Conservation (phyloP, 1,140 invertebrate species). For the Dryas iulia region DNA sequence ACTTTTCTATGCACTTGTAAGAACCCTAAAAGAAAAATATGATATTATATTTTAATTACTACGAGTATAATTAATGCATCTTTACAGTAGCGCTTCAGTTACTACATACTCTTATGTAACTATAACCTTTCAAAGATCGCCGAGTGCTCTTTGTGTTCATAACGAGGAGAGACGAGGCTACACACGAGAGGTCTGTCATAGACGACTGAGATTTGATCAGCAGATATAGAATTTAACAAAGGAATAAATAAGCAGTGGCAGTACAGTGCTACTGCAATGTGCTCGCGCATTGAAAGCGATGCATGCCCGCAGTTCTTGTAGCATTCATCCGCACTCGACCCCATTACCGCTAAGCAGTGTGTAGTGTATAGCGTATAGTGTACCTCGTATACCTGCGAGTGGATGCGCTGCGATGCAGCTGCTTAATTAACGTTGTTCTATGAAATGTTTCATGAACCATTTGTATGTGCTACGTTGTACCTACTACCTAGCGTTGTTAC, state of each 20-base stretch:
- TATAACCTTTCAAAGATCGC: not conserved
- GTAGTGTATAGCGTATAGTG: not conserved
- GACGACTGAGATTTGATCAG: not conserved
- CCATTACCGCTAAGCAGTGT: not conserved
- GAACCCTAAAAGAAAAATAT: no score
- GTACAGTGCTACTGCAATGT: not conserved
- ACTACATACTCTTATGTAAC: not conserved
- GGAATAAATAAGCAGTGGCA: not conserved
- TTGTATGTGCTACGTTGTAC: not conserved
- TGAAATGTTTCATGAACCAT: not conserved
- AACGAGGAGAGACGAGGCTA: not conserved
- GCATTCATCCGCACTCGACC: not conserved
- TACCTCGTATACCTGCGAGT: no score
- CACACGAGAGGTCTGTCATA: not conserved
- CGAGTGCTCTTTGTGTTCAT: not conserved
- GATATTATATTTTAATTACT: no score
- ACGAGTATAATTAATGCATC: no score
- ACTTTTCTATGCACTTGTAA: no score
- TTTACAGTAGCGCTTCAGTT: no score
- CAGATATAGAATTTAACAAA: not conserved
- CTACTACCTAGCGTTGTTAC: not conserved
- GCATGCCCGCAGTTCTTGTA: not conserved
- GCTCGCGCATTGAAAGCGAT: not conserved
- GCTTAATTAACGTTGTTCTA: not conserved
- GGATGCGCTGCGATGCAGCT: not conserved